Evolutionary conservation across 2,888 invertebrate genomes (phyloP).

Genomic region (Drosophila melanosoma): DNA sequence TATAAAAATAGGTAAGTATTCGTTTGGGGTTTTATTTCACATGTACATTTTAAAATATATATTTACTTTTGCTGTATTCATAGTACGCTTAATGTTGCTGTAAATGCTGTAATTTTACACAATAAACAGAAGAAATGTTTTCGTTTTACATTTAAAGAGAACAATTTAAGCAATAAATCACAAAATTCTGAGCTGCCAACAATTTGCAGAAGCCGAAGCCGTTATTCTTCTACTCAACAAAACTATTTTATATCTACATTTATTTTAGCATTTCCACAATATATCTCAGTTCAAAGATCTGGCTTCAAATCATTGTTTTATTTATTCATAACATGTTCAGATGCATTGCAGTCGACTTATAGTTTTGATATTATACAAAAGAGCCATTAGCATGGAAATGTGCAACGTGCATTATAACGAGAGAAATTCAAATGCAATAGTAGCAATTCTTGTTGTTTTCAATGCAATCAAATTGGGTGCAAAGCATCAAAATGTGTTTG

Average conservation of each 20-base stretch:
- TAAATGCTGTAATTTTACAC: not conserved
- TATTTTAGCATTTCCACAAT: not conserved
- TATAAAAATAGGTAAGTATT: not conserved
- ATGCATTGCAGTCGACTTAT: not conserved
- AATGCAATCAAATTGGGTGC: not conserved
- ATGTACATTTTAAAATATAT: not conserved
- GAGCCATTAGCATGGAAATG: constrained; percentile 20
- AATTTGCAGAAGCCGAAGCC: not conserved
- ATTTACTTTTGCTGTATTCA: not conserved
- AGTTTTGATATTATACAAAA: constrained; percentile 20
- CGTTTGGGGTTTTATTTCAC: not conserved
- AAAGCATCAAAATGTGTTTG: not conserved
- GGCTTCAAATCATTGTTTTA: not conserved
- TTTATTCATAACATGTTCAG: constrained; percentile 7
- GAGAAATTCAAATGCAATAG: not conserved
- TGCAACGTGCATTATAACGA: not conserved
- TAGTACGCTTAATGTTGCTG: not conserved
- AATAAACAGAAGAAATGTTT: not conserved
- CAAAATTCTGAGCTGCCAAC: not conserved
- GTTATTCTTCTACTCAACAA: not conserved
- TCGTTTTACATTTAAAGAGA: not conserved
- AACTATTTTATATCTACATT: not conserved
- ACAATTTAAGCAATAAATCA: not conserved
- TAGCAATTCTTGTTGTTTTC: not conserved
- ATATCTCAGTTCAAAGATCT: not conserved